phyloP scores from a whole-genome alignment of 2,888 invertebrate species.

The Electrophaes corylata region DNA sequence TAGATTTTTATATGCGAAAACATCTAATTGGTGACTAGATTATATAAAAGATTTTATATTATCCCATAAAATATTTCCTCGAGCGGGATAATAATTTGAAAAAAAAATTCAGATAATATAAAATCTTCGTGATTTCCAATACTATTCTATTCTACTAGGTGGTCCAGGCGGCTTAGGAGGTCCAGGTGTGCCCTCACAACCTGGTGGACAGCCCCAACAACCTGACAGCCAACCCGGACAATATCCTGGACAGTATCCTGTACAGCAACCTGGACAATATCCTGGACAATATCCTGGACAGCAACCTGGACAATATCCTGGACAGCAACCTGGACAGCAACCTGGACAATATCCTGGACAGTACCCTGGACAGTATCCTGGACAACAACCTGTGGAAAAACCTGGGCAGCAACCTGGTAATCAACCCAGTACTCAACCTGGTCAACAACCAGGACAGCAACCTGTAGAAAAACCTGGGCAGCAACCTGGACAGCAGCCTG shows the following conservation, averaged over 20 bases:
- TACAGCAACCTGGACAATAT: neutral
- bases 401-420: conserved; percentile 3
- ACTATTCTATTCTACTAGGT: too few relatives aligned
- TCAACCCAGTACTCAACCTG: conserved; percentile 3
- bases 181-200: too few relatives aligned
- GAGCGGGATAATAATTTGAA: too few relatives aligned
- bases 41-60: too few relatives aligned
- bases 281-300: too few relatives aligned
- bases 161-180: too few relatives aligned
- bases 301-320: conserved; percentile 35
- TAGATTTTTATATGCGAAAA: too few relatives aligned
- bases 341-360: conserved; percentile 13
- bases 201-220: conserved; percentile 43
- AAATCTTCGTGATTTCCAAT: too few relatives aligned
- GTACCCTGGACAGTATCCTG: conserved; percentile 46
- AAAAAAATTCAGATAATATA: too few relatives aligned
- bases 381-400: conserved; percentile 33
- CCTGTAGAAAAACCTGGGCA: neutral
- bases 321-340: conserved; percentile 39
- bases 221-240: conserved; percentile 32
- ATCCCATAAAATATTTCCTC: too few relatives aligned
- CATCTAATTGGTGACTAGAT: too few relatives aligned
- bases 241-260: conserved; percentile 33
- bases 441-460: neutral
- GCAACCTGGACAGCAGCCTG: conserved; percentile 17